These are phyloP conservation scores for Eulemur rufifrons DNA, from an alignment of 2,113 vertebrate species.

Conservation along the genomic window DNA sequence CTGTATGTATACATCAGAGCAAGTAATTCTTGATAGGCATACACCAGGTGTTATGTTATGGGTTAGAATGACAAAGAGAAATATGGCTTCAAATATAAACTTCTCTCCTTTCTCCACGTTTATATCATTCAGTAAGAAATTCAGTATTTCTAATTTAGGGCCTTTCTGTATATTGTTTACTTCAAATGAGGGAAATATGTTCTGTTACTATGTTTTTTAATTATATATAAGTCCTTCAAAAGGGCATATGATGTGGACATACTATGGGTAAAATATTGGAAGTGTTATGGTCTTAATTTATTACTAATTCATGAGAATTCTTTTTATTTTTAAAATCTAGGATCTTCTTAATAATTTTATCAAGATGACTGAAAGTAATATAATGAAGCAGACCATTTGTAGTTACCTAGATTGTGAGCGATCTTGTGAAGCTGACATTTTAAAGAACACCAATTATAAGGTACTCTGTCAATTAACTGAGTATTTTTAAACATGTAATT, in stretches of 20 bases:
- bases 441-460: slow-evolving; percentile 76
- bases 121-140: slow-evolving; percentile 24
- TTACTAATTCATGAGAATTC: slow-evolving; percentile 44
- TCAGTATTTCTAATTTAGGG: neutral
- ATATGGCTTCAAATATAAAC: neutral
- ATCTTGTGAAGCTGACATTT: slow-evolving; percentile 77
- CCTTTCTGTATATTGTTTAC: neutral
- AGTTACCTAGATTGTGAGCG: slow-evolving; percentile 76
- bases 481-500: slow-evolving; percentile 40
- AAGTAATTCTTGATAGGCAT: slow-evolving; percentile 18
- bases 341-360: slow-evolving; percentile 71
- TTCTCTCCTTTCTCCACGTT: neutral
- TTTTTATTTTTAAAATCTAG: slow-evolving; percentile 66
- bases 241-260: neutral
- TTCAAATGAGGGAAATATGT: slow-evolving; percentile 10
- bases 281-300: neutral
- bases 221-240: neutral
- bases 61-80: neutral
- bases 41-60: neutral
- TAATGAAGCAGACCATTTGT: slow-evolving; percentile 73
- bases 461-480: slow-evolving; percentile 61
- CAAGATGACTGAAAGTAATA: slow-evolving; percentile 71
- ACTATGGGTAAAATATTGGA: slow-evolving; percentile 14
- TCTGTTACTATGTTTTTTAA: neutral
- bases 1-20: neutral